These are phyloP conservation scores for Nesometra sesokonis DNA, from an alignment of 35 echinoderm and acorn worm genomes.

Conservation along the genomic window DNA sequence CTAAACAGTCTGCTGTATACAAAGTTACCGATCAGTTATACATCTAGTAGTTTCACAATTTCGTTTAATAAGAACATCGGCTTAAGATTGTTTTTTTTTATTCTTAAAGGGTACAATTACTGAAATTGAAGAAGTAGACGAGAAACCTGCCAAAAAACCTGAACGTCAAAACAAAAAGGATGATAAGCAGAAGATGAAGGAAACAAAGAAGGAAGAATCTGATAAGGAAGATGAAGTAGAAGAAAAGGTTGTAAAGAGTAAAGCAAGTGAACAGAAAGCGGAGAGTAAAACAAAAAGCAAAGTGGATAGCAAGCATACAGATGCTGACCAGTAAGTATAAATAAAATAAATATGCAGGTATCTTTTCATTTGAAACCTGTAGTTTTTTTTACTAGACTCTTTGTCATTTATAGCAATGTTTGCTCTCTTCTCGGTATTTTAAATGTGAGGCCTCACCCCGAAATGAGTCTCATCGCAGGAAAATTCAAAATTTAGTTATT, in stretches of 20 bases:
- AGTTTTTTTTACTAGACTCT: too few relatives aligned
- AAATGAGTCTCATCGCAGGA: too few relatives aligned
- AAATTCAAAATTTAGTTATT: too few relatives aligned
- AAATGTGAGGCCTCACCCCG: too few relatives aligned
- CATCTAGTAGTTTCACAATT: too few relatives aligned
- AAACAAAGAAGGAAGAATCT: constrained; percentile 1
- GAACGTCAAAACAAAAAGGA: constrained; percentile 8
- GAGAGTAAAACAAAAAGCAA: neutral
- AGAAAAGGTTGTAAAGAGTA: constrained; percentile 13
- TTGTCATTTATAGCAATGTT: too few relatives aligned
- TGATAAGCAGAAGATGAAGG: constrained; percentile 13
- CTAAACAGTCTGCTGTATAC: too few relatives aligned
- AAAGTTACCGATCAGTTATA: too few relatives aligned
- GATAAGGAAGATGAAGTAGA: constrained; percentile 38
- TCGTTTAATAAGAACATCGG: neutral
- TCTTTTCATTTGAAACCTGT: too few relatives aligned
- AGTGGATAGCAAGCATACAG: too few relatives aligned
- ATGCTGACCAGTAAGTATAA: neutral
- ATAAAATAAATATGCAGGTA: neutral
- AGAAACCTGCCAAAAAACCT: constrained; percentile 1
- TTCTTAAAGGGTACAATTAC: neutral
- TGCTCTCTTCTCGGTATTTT: too few relatives aligned
- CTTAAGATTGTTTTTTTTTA: neutral
- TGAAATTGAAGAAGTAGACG: constrained; percentile 4
- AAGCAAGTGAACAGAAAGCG: neutral